These are phyloP conservation scores for Cenopis cana DNA, from an alignment of 2,888 invertebrate species.

Conservation along the genomic window DNA sequence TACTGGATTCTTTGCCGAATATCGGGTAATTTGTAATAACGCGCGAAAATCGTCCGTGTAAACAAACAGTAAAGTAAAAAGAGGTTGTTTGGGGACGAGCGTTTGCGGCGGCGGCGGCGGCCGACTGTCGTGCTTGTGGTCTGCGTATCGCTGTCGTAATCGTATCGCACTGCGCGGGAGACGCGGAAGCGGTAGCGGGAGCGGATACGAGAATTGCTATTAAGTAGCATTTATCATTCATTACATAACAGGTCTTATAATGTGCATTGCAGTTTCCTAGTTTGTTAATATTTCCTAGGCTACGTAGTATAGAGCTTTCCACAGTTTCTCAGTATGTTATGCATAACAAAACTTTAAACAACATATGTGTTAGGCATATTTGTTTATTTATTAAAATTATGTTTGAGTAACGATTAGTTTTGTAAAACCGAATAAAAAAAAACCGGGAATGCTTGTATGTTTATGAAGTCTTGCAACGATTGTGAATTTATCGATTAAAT, in stretches of 20 bases:
- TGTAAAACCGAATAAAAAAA: too few species aligned
- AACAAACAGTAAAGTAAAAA: slow-evolving; percentile 32
- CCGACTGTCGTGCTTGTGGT: slow-evolving; percentile 60
- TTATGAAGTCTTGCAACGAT: too few species aligned
- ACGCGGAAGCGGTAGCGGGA: slow-evolving; percentile 46
- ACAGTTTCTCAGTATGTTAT: neutral
- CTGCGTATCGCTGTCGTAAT: slow-evolving; percentile 69
- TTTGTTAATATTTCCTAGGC: slow-evolving; percentile 1
- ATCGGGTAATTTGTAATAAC: neutral
- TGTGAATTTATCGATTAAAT: too few species aligned
- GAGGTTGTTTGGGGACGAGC: slow-evolving; percentile 56
- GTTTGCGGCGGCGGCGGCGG: slow-evolving; percentile 57
- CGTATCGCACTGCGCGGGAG: slow-evolving; percentile 59
- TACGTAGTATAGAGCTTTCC: neutral
- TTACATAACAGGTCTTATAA: slow-evolving; percentile 4
- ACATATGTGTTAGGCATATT: too few species aligned
- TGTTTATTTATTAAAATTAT: too few species aligned
- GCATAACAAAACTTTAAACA: too few species aligned
- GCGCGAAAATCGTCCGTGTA: slow-evolving; percentile 16
- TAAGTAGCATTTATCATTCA: neutral
- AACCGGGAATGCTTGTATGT: neutral
- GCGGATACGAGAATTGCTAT: neutral
- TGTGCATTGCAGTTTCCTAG: neutral
- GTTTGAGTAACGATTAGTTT: too few species aligned
- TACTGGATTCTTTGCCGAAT: slow-evolving; percentile 7